Conservation (phyloP, 2,797 vertebrate genomes). For the Phataginus tricuspis region DNA sequence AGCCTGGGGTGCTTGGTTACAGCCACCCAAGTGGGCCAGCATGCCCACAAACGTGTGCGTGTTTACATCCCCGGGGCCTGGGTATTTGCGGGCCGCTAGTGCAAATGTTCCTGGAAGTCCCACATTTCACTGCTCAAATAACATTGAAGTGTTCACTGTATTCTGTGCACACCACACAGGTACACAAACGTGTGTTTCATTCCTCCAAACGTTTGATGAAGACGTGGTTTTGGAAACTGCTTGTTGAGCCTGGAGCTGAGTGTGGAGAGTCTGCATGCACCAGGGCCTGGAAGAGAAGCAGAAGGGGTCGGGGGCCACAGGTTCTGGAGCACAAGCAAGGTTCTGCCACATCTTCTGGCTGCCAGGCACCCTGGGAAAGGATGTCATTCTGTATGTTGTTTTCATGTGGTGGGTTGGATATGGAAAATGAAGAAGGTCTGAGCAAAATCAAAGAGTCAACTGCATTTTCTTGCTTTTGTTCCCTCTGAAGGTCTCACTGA, state of each 20-base stretch:
- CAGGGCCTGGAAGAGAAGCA: neutral
- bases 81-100: accelerated
- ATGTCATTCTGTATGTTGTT: accelerated
- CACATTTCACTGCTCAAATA: too few relatives aligned
- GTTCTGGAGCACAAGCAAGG: accelerated
- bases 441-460: neutral
- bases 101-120: accelerated
- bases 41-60: accelerated
- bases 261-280: too few relatives aligned
- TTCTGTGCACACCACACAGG: accelerated
- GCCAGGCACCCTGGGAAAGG: accelerated
- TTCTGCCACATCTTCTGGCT: accelerated
- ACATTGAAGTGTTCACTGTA: accelerated
- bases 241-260: accelerated
- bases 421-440: neutral
- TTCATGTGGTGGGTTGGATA: accelerated
- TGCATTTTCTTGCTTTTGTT: neutral
- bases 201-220: neutral
- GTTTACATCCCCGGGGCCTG: accelerated
- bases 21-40: accelerated
- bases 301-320: accelerated
- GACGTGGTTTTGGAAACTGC: accelerated
- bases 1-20: accelerated
- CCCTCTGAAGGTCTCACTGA: neutral
- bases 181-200: accelerated